Evolutionary conservation across 2,888 invertebrate species (phyloP).

Genomic region (Heteromurus nitidus): DNA sequence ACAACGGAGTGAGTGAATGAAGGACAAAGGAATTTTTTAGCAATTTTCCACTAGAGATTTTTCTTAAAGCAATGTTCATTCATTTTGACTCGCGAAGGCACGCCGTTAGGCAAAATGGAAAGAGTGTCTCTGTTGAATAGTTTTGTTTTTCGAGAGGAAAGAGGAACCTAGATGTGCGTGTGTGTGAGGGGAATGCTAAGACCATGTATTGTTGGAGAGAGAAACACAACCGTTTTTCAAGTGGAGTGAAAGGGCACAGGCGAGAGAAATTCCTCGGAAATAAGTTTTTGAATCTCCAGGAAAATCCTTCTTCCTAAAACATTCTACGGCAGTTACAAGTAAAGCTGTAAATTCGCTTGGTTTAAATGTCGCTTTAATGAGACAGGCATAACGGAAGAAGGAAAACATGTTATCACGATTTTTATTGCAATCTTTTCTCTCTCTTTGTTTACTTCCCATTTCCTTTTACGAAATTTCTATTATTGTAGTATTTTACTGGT

Average conservation of each 20-base stretch:
- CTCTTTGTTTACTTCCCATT: conserved; percentile 5
- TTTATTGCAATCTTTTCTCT: conserved; percentile 19
- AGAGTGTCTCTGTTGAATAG: too few relatives aligned
- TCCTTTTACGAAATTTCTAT: too few relatives aligned
- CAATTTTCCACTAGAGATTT: conserved; percentile 39
- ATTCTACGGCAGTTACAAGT: neutral
- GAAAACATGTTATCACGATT: conserved; percentile 1
- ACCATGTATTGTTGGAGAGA: too few relatives aligned
- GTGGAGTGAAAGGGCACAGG: neutral
- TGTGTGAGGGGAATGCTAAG: too few relatives aligned
- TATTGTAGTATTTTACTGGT: too few relatives aligned
- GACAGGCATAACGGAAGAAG: conserved; percentile 7
- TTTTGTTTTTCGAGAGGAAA: too few relatives aligned
- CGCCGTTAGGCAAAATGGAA: too few relatives aligned
- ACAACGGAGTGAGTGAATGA: neutral
- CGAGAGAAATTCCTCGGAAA: neutral
- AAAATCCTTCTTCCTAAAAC: conserved; percentile 13
- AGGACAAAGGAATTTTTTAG: conserved; percentile 21
- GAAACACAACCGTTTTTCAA: conserved; percentile 3
- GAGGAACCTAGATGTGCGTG: too few relatives aligned
- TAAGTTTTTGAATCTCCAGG: conserved; percentile 1
- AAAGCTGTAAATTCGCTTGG: conserved; percentile 33
- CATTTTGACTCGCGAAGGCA: neutral
- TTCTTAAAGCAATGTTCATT: conserved; percentile 13
- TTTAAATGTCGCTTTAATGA: conserved; percentile 46